Conservation (phyloP, 2,113 vertebrate species). For the Setophaga petechia region DNA sequence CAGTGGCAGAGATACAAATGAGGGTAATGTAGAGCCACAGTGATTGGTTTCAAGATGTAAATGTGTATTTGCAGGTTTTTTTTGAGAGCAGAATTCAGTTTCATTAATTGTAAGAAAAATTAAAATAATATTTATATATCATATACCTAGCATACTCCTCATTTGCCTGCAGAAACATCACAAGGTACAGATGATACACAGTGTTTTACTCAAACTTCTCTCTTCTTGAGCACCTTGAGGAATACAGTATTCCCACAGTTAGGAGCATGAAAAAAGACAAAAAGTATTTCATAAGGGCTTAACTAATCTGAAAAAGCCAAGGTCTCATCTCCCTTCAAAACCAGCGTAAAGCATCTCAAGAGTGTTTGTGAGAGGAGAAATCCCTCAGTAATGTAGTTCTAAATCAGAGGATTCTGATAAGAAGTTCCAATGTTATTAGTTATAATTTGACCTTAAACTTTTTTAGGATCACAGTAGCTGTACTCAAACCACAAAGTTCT, state of each 20-base stretch:
- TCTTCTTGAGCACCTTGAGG: not conserved
- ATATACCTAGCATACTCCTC: not conserved
- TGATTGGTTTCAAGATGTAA: not conserved
- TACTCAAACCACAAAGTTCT: not conserved
- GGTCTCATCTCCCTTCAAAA: not conserved
- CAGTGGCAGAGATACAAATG: not conserved
- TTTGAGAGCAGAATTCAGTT: not conserved
- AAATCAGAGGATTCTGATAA: not conserved
- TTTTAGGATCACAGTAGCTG: not conserved
- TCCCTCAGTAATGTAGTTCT: not conserved
- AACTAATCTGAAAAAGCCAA: not conserved
- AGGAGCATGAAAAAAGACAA: not conserved
- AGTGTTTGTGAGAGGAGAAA: not conserved
- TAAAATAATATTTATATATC: not conserved
- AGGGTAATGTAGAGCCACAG: not conserved
- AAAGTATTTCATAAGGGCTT: rapidly evolving
- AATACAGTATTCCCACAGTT: not conserved
- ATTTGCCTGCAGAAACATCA: not conserved
- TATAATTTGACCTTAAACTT: not conserved
- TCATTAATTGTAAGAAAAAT: not conserved
- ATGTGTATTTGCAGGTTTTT: not conserved
- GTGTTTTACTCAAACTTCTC: not conserved
- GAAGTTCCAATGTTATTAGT: not conserved
- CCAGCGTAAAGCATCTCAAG: not conserved
- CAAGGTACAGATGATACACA: not conserved